phyloP scores from a whole-genome alignment of 2,797 vertebrate genomes.

The Chrysocyon brachyurus region DNA sequence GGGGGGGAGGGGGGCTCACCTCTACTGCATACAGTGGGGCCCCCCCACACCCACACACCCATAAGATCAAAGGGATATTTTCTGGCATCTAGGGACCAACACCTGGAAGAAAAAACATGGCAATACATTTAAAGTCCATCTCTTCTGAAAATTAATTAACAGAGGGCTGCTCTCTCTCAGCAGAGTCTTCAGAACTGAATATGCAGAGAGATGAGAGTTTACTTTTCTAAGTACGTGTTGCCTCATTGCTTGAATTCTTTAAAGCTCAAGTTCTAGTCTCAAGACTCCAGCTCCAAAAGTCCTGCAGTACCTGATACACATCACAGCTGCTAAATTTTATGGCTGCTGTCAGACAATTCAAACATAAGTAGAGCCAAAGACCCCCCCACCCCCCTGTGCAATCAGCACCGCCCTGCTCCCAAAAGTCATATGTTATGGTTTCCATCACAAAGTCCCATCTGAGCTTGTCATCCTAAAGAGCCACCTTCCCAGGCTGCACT shows the following conservation, averaged over 20 bases:
- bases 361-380: slow-evolving; percentile 76
- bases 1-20: neutral
- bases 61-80: neutral
- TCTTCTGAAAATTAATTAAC: slow-evolving; percentile 31
- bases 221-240: slow-evolving; percentile 73
- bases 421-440: slow-evolving; percentile 69
- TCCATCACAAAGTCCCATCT: slow-evolving; percentile 74
- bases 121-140: neutral
- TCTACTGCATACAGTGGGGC: neutral
- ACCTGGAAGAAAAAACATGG: neutral
- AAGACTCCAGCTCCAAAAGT: slow-evolving; percentile 78
- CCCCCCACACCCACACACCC: neutral
- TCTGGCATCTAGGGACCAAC: neutral
- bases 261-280: slow-evolving; percentile 68
- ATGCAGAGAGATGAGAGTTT: neutral
- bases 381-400: neutral
- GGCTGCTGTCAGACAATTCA: slow-evolving; percentile 82
- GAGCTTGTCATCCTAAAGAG: slow-evolving; percentile 46
- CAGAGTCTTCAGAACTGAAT: neutral
- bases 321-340: slow-evolving; percentile 79
- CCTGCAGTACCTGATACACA: slow-evolving; percentile 71
- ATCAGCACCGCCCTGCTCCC: slow-evolving; percentile 71
- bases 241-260: slow-evolving; percentile 75
- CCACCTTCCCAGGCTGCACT: slow-evolving; percentile 24
- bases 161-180: neutral